Evolutionary conservation across 1,140 invertebrate genomes (phyloP), one percentile per base, ranked within the genome.

Genomic region (Rhyzopertha dominica): DNA sequence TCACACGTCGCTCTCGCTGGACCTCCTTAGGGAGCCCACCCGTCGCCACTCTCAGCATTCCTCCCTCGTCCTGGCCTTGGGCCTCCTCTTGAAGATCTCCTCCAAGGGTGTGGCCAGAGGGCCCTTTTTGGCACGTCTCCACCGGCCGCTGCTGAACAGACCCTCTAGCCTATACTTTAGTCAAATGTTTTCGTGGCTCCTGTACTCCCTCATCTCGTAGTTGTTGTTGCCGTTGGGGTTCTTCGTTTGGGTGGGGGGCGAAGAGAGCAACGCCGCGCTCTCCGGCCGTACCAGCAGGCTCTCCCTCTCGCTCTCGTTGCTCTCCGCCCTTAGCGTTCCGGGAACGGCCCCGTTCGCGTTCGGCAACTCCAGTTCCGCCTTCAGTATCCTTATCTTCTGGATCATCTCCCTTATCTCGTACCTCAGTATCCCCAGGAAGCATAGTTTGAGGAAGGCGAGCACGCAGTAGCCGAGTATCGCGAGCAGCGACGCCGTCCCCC

Each of bases 341-440:
- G 62, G 47, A 74, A 68, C 65, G 58, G 4, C 64, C 64, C 43
- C 65, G 65, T 2, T 53, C 57, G 35, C 57, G 59, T 34, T 41
- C n/a, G 60, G 58, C 41, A 64, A 23, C 23, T 73, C 73, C 37
- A 76, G 58, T 54, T 78, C 76, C 42, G 68, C 74, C 47, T 72
- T 67, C 47, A 78, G 65, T 58, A 79, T 76, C 54, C 68, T 76
- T 64, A 93, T 92, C 68, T 92, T 93, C 61, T 91, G 86, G 55
- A 93, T 90, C 88, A 90, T 90, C 62, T 90, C 88, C 36, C 82
- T 75, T 54, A 90, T 88, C 70, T 90, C 85, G 68, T 87, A 88
- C 29, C 82, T 74, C 23, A 93, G 73, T 56, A 93, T 91, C 18
- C 86, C 87, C 20, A 91, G 77, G 73, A 92, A 93, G 71, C 87